These are phyloP conservation scores for Diploptera punctata DNA, from an alignment of 2,888 invertebrate genomes.

Conservation along the genomic window DNA sequence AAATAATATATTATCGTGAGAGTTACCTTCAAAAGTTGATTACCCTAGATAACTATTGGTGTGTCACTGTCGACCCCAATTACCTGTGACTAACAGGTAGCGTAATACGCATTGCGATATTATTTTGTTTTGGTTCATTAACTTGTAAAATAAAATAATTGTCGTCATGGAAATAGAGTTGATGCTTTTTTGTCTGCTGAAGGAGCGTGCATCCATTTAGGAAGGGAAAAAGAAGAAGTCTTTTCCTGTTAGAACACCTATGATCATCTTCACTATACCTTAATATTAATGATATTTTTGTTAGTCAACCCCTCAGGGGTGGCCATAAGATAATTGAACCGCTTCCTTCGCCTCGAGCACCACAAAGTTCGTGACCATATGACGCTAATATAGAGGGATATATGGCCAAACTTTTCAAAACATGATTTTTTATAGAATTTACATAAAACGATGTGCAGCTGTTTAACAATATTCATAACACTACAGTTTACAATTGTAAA, in stretches of 20 bases:
- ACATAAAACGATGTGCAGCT: no score
- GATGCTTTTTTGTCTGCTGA: not conserved
- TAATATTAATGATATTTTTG: not conserved
- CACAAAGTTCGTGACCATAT: not conserved
- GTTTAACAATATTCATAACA: no score
- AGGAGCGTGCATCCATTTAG: not conserved
- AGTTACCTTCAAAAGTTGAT: no score
- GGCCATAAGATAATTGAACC: not conserved
- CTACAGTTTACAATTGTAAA: no score
- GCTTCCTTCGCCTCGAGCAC: not conserved
- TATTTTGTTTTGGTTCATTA: no score
- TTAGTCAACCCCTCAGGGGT: not conserved
- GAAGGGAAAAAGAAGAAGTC: not conserved
- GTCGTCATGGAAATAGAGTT: not conserved
- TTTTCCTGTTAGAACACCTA: not conserved
- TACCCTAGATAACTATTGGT: slow-evolving; percentile 4
- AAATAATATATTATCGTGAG: no score
- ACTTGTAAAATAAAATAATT: no score
- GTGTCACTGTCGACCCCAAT: slow-evolving; percentile 12
- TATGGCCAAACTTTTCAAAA: no score
- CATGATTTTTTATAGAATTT: no score
- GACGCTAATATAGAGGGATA: not conserved
- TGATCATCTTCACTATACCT: not conserved
- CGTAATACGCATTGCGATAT: no score
- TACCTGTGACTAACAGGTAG: not conserved